Base-by-base conservation (phyloP, 2,113 vertebrate genomes). In the Lasiurus borealis region DNA sequence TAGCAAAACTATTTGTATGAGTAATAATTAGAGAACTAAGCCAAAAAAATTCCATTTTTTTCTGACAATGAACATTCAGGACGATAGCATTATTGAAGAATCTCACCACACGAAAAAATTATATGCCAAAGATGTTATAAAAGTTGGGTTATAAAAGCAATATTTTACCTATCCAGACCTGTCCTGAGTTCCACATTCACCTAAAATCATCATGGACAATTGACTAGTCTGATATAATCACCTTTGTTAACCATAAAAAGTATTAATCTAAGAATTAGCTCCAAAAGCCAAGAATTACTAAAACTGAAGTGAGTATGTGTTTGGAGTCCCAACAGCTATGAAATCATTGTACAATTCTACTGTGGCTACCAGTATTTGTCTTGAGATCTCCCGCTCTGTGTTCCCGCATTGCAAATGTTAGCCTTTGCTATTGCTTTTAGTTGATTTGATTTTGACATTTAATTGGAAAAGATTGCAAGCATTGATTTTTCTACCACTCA, bases 361-460 rank as follows among this genome's bases (percentile, higher is more conserved):
- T 68, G 23, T 85, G 77, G 77, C 46, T 90, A 14, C n/a, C 4
- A 75, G 31, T 85, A 52, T 86, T 95, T 85, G 62, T 82, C 77
- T 36, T 69, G 78, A 69, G 40, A 13, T 23, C 23, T 4, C 31
- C 31, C n/a, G 62, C 23, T 59, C 36, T 12, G 2, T 82, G 40
- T 69, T 78, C 68, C n/a, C 2, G 0, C 6, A 76, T 5, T 76
- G 44, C 48, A 96, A 92, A 91, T 76, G 54, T 91, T 92, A 86
- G 64, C 62, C 64, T 95, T 95, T 92, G 50, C 29, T 92, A 78
- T 92, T 85, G 76, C 46, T 83, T 86, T 93, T n/a, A 89, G 93
- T 97, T 77, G 66, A 91, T 95, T 94, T 86, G 54, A 90, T 95
- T 97, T 96, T 94, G 68, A 95, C 82, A 91, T 97, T 92, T 95